These are phyloP conservation scores for Xanthia togata DNA, from an alignment of 2,888 invertebrate species.

Conservation along the genomic window DNA sequence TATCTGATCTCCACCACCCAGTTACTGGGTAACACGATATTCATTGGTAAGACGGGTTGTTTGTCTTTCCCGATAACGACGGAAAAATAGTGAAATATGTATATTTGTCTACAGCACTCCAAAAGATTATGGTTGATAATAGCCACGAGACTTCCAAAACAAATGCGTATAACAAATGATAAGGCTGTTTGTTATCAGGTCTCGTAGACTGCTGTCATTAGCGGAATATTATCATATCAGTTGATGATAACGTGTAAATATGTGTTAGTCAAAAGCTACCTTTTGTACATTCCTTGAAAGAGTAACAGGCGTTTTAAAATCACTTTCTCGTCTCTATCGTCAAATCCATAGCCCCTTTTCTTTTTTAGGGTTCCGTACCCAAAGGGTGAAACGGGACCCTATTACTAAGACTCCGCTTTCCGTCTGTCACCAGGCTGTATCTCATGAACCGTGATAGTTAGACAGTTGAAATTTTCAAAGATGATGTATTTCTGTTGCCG, in stretches of 20 bases:
- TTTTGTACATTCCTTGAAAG: background rate
- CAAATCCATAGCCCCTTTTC: background rate
- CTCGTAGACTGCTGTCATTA: conserved; percentile 20
- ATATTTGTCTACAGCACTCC: background rate
- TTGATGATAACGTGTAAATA: background rate
- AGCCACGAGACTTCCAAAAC: background rate
- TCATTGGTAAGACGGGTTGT: background rate
- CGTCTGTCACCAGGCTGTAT: too few species aligned
- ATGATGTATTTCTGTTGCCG: too few species aligned
- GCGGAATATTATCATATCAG: conserved; percentile 15
- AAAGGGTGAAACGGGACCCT: too few species aligned
- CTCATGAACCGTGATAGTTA: too few species aligned
- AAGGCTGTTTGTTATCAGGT: conserved; percentile 31
- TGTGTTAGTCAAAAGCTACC: background rate
- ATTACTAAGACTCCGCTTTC: too few species aligned
- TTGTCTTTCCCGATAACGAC: background rate
- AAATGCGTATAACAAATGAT: conserved; percentile 22
- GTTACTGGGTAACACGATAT: background rate
- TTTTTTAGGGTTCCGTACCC: too few species aligned
- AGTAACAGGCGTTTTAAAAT: too few species aligned
- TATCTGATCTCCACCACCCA: background rate
- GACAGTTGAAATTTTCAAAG: too few species aligned
- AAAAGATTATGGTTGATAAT: conserved; percentile 19
- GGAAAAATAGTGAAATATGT: background rate
- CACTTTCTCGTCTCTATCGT: background rate